Percentiles rank a stretch among this genome's conserved stretches.
Evolutionary conservation across 2,888 invertebrate genomes (phyloP).

Genomic region (Erannis defoliaria): DNA sequence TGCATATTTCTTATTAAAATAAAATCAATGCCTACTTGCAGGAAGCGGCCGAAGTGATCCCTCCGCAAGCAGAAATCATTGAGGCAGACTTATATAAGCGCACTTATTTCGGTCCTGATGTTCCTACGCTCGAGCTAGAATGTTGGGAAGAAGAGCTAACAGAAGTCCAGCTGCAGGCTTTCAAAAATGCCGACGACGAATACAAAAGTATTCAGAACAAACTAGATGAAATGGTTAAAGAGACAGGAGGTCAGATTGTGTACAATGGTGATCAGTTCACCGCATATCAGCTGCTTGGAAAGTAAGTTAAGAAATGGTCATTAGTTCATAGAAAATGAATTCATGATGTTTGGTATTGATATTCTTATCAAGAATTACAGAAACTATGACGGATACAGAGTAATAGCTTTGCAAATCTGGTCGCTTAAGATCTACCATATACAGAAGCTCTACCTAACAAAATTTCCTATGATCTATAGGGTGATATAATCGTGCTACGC

Average conservation of each 20-base stretch:
- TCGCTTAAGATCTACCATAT: too few species aligned
- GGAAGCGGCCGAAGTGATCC: conserved; percentile 53
- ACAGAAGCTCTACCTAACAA: too few species aligned
- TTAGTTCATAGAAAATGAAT: too few species aligned
- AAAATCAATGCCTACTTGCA: conserved; percentile 29
- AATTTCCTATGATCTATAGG: too few species aligned
- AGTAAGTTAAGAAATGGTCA: conserved; percentile 68
- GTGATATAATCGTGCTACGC: too few species aligned
- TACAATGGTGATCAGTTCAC: conserved; percentile 89
- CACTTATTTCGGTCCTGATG: conserved; percentile 82
- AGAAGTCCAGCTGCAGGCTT: conserved; percentile 88
- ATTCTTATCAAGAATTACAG: too few species aligned
- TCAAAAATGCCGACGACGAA: conserved; percentile 88
- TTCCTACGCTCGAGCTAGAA: conserved; percentile 88
- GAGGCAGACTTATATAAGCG: conserved; percentile 81
- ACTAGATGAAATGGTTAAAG: conserved; percentile 86
- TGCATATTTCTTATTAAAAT: neutral
- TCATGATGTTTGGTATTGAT: too few species aligned
- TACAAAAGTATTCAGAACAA: conserved; percentile 88
- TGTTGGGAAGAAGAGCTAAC: conserved; percentile 91
- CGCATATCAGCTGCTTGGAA: conserved; percentile 88
- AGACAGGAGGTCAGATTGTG: conserved; percentile 88
- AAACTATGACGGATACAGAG: too few species aligned
- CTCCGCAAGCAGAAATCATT: conserved; percentile 80
- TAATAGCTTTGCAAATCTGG: too few species aligned